These are phyloP conservation scores for Micropoecilia bifurca DNA, from an alignment of 2,797 vertebrate genomes.

Conservation along the genomic window DNA sequence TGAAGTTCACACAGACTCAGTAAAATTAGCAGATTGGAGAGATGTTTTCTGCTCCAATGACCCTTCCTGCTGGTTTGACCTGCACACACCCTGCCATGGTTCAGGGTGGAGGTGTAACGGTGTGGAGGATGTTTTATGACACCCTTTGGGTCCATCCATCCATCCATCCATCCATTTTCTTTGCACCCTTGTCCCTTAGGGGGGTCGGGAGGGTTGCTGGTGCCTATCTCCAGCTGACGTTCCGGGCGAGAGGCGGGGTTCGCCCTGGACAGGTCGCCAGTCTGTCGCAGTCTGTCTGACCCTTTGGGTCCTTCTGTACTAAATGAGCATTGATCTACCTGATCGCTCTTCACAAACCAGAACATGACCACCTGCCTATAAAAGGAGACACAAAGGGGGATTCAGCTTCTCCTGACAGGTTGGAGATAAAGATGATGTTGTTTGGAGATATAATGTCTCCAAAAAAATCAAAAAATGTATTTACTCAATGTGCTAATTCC, in stretches of 20 bases:
- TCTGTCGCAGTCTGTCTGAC: too few species aligned
- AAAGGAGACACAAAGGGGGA: too few species aligned
- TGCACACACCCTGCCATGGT: background rate
- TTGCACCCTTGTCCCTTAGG: too few species aligned
- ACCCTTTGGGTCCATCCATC: background rate
- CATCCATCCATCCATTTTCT: too few species aligned
- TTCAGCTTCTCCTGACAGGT: background rate
- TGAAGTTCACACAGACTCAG: background rate
- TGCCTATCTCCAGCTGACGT: too few species aligned
- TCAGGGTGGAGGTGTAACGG: background rate
- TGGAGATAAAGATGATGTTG: too few species aligned
- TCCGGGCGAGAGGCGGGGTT: too few species aligned
- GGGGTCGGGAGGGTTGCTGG: too few species aligned
- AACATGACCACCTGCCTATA: background rate
- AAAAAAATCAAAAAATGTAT: background rate
- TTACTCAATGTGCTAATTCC: background rate
- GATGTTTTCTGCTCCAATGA: background rate
- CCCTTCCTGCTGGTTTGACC: background rate
- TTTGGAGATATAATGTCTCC: too few species aligned
- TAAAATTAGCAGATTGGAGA: background rate
- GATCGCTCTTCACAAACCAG: background rate
- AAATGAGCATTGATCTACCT: background rate
- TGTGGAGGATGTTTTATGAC: background rate
- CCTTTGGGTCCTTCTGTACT: background rate
- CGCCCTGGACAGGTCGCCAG: too few species aligned